A percentile compares a stretch with the other conserved stretches of the same genome.
phyloP scores from a whole-genome alignment of 2,797 vertebrate genomes.

The Notolepis coatsorum region DNA sequence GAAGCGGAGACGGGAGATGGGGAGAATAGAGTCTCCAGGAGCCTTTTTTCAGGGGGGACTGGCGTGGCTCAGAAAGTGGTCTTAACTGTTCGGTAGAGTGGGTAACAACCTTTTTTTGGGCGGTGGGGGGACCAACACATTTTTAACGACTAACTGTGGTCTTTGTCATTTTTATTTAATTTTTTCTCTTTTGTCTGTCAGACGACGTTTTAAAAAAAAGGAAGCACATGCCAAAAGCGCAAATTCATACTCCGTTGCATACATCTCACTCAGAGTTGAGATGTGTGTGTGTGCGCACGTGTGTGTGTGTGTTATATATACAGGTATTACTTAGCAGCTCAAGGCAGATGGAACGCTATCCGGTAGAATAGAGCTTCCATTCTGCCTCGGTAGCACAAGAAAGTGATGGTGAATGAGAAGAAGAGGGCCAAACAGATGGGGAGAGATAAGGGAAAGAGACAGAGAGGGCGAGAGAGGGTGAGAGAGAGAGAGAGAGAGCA shows the following conservation, averaged over 20 bases:
- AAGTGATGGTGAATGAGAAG: constrained; percentile 38
- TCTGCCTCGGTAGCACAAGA: constrained; percentile 71
- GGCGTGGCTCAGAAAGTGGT: constrained; percentile 72
- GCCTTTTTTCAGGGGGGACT: constrained; percentile 62
- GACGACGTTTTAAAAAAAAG: constrained; percentile 66
- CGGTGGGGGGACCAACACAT: constrained; percentile 67
- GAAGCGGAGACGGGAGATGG: constrained; percentile 43
- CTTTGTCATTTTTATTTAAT: constrained; percentile 74
- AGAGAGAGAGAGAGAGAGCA: constrained; percentile 13
- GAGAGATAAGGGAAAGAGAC: constrained; percentile 8
- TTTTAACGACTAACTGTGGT: constrained; percentile 76
- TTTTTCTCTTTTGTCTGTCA: constrained; percentile 76
- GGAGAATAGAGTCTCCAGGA: constrained; percentile 49
- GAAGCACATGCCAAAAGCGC: constrained; percentile 71
- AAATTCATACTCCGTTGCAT: constrained; percentile 75
- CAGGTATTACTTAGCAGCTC: constrained; percentile 71
- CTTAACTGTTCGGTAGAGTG: constrained; percentile 74
- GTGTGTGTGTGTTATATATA: constrained; percentile 47
- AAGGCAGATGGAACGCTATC: constrained; percentile 57
- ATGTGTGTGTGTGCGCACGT: constrained; percentile 43
- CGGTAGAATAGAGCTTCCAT: constrained; percentile 63
- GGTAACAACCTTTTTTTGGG: constrained; percentile 58
- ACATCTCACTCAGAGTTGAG: no score
- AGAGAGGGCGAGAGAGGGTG: constrained; percentile 36
- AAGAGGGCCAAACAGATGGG: no score